phyloP scores from a whole-genome alignment of 23 tunicate species.

The Corella eumyota region DNA sequence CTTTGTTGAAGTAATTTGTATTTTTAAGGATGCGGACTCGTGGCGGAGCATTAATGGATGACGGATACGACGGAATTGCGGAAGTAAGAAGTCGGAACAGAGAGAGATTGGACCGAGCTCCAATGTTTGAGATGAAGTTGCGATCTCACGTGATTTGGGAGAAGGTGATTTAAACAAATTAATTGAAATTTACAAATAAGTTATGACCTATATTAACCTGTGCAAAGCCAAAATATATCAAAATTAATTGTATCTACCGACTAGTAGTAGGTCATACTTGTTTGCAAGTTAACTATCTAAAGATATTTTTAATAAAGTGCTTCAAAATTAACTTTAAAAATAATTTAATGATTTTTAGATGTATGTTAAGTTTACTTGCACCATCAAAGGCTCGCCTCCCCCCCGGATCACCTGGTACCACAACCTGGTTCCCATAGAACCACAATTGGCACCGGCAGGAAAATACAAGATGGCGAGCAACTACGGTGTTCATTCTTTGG shows the following conservation, averaged over 20 bases:
- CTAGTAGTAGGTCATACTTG: too few relatives aligned
- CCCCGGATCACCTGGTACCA: conserved; percentile 95
- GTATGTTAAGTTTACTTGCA: conserved; percentile 97
- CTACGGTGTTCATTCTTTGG: conserved; percentile 89
- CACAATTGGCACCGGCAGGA: conserved; percentile 46
- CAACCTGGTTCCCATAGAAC: conserved; percentile 89
- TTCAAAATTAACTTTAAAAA: too few relatives aligned
- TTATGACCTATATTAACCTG: neutral
- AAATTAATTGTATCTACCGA: neutral
- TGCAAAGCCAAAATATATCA: neutral
- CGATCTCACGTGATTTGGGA: conserved; percentile 94
- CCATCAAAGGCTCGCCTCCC: conserved; percentile 67
- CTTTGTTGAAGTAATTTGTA: too few relatives aligned
- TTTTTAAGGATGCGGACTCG: conserved; percentile 8
- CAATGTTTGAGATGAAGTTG: conserved; percentile 80
- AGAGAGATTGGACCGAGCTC: conserved; percentile 39
- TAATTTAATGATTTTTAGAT: conserved; percentile 60
- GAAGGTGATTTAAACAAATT: conserved; percentile 27
- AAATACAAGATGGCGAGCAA: conserved; percentile 57
- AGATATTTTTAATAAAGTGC: too few relatives aligned
- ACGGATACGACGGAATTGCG: neutral
- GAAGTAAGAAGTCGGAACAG: conserved; percentile 1
- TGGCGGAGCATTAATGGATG: neutral
- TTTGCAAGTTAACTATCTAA: too few relatives aligned
- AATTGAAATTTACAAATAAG: neutral